These are phyloP conservation scores for Gymnoscopelus braueri DNA, from an alignment of 2,797 vertebrate species.

Conservation along the genomic window DNA sequence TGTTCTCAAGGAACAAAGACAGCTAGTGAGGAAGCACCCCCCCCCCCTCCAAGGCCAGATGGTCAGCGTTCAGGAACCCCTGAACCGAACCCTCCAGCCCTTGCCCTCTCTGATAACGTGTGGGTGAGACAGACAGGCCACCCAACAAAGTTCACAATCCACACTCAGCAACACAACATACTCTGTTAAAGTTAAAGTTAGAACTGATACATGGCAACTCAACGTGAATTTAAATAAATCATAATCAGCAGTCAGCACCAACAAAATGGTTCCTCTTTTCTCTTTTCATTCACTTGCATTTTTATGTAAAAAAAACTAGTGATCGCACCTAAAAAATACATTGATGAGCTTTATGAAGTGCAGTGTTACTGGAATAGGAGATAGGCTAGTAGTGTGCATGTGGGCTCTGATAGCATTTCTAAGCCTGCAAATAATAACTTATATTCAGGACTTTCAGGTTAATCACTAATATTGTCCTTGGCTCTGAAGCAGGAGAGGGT, in stretches of 20 bases:
- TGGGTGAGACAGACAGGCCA: conserved; percentile 66
- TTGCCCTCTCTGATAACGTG: conserved; percentile 79
- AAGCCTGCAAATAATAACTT: not conserved
- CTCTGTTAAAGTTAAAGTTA: too few relatives aligned
- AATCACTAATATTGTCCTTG: conserved; percentile 28
- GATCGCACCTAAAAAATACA: too few relatives aligned
- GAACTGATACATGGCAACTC: too few relatives aligned
- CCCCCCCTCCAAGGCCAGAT: conserved; percentile 88
- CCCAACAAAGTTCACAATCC: conserved; percentile 57
- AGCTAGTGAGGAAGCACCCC: conserved; percentile 89
- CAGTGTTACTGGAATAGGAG: too few relatives aligned
- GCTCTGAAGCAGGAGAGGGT: conserved; percentile 35
- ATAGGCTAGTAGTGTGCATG: not conserved
- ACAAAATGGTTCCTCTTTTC: too few relatives aligned
- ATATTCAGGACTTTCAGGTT: not conserved
- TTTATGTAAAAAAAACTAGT: too few relatives aligned
- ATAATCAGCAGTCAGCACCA: too few relatives aligned
- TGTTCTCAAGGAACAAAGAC: conserved; percentile 92
- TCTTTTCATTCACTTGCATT: too few relatives aligned
- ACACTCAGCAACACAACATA: conserved; percentile 7
- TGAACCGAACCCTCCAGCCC: conserved; percentile 86
- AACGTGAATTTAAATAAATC: too few relatives aligned
- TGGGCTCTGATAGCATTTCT: not conserved
- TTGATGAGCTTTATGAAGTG: too few relatives aligned
- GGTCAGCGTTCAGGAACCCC: conserved; percentile 89